Evolutionary conservation across 2,888 invertebrate species (phyloP).

Genomic region (Dasypolia templi): DNA sequence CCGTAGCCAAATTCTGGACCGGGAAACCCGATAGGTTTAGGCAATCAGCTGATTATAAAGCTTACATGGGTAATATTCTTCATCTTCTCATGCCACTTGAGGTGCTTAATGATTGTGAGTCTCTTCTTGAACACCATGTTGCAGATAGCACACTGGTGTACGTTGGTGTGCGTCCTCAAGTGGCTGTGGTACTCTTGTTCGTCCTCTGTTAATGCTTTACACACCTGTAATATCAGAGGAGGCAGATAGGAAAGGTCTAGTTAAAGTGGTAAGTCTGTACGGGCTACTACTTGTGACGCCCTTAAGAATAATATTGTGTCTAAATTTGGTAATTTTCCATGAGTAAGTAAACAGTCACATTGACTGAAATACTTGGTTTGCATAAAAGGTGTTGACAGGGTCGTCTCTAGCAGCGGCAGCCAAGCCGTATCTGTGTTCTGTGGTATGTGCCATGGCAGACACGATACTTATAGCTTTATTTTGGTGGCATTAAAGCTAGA

Average conservation of each 20-base stretch:
- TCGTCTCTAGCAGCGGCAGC: neutral
- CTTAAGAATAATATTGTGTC: neutral
- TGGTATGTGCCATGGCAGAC: too few species aligned
- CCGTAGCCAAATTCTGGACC: too few species aligned
- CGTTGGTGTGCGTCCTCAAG: constrained; percentile 77
- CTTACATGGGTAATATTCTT: constrained; percentile 65
- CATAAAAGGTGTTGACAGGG: neutral
- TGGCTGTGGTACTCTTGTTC: constrained; percentile 79
- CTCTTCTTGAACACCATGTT: constrained; percentile 80
- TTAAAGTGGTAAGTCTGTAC: neutral
- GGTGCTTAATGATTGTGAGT: constrained; percentile 78
- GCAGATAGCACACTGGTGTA: constrained; percentile 80
- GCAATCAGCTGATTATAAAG: constrained; percentile 1
- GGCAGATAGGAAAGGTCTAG: neutral
- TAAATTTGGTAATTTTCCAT: neutral
- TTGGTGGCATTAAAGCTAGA: too few species aligned
- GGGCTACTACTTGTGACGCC: neutral
- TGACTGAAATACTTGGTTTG: neutral
- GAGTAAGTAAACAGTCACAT: neutral
- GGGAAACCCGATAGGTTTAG: neutral
- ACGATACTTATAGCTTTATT: neutral
- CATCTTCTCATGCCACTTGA: constrained; percentile 77
- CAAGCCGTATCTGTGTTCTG: neutral
- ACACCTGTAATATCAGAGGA: constrained; percentile 73
- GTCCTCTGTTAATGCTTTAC: constrained; percentile 79